phyloP scores from a whole-genome alignment of 2,113 vertebrate species.

The Podilymbus podiceps region DNA sequence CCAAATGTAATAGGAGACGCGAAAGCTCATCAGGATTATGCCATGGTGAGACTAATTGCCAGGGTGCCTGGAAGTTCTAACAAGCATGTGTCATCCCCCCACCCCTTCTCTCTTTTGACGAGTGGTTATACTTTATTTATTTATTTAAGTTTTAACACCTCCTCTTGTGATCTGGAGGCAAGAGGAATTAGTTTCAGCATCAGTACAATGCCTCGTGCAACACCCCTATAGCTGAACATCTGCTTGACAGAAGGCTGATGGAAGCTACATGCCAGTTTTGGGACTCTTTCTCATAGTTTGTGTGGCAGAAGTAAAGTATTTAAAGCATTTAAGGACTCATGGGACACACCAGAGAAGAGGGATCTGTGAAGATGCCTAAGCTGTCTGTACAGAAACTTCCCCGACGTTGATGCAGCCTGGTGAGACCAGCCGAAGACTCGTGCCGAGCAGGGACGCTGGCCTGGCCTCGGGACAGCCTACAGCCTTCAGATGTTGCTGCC shows the following conservation, averaged over 20 bases:
- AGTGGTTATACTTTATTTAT: conserved; percentile 17
- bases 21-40: conserved; percentile 30
- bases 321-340: not conserved
- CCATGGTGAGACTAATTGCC: conserved; percentile 17
- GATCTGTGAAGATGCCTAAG: not conserved
- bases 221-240: conserved; percentile 9
- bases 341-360: not conserved
- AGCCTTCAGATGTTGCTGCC: not conserved
- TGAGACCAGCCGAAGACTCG: not conserved
- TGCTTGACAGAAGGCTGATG: conserved; percentile 47
- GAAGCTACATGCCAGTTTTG: not conserved
- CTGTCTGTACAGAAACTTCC: not conserved
- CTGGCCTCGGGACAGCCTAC: not conserved
- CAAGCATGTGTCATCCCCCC: not conserved
- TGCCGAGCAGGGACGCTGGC: not conserved
- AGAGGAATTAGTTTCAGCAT: not conserved
- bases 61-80: conserved; percentile 1
- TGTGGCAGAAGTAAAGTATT: conserved; percentile 10
- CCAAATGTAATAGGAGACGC: conserved; percentile 15
- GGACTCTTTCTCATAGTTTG: not conserved
- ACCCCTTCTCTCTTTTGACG: not conserved
- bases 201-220: not conserved
- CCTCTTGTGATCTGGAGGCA: conserved; percentile 1
- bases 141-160: conserved; percentile 53
- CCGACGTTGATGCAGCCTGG: not conserved